Percentiles rank a stretch among this genome's conserved stretches.
phyloP scores from a whole-genome alignment of 1,140 invertebrate species.

The Atta colombica region DNA sequence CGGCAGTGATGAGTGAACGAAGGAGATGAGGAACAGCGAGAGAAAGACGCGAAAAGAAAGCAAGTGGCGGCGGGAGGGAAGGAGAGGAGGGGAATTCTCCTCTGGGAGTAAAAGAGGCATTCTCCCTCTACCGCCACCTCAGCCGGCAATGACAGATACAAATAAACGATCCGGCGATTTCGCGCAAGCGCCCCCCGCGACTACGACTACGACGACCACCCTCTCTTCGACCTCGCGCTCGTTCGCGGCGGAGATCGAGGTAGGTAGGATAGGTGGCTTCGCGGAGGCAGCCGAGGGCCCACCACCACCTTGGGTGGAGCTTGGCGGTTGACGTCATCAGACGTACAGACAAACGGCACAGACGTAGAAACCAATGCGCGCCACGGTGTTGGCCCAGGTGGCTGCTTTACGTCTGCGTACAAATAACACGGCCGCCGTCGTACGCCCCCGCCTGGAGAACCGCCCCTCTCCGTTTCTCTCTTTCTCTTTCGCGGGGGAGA shows the following conservation, averaged over 20 bases:
- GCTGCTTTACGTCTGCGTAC: conserved; percentile 76
- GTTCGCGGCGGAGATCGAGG: conserved; percentile 65
- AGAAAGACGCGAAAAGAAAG: conserved; percentile 69
- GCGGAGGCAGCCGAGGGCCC: conserved; percentile 48
- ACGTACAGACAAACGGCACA: conserved; percentile 83
- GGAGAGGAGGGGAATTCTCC: conserved; percentile 71
- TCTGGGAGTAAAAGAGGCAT: conserved; percentile 65
- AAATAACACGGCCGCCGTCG: conserved; percentile 72
- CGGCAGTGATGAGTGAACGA: background rate
- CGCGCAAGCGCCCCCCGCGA: conserved; percentile 78
- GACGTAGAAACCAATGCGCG: conserved; percentile 86
- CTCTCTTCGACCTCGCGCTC: conserved; percentile 57
- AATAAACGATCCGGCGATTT: conserved; percentile 83
- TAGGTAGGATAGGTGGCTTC: conserved; percentile 63
- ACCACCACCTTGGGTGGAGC: conserved; percentile 83
- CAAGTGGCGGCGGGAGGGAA: conserved; percentile 46
- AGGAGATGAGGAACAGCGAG: conserved; percentile 8
- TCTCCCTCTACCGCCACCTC: conserved; percentile 71
- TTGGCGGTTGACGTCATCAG: conserved; percentile 82
- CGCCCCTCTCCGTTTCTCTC: conserved; percentile 68
- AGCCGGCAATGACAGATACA: conserved; percentile 86
- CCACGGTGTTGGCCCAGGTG: conserved; percentile 68
- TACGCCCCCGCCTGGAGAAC: conserved; percentile 73
- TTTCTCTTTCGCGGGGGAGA: conserved; percentile 20
- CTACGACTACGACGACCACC: conserved; percentile 51